These are phyloP conservation scores for Sminthurides aquaticus DNA, from an alignment of 2,888 invertebrate genomes.

Conservation along the genomic window DNA sequence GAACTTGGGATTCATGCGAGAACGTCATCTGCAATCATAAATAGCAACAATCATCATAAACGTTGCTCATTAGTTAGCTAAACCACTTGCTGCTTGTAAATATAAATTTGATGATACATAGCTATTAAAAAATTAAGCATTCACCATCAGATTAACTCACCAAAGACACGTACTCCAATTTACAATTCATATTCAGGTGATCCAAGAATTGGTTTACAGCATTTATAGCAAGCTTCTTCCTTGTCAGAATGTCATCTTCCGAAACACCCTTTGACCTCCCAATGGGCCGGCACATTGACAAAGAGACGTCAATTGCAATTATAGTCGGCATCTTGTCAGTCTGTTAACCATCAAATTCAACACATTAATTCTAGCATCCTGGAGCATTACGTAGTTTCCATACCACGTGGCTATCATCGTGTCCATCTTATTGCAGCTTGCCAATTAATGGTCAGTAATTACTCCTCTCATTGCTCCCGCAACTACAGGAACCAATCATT, in stretches of 20 bases:
- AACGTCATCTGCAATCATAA: conserved; percentile 49
- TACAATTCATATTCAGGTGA: conserved; percentile 57
- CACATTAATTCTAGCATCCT: too few relatives aligned
- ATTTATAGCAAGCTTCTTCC: conserved; percentile 58
- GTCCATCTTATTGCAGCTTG: too few relatives aligned
- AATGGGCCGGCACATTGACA: conserved; percentile 63
- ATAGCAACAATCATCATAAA: neutral
- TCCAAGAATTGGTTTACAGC: conserved; percentile 62
- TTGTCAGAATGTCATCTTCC: conserved; percentile 52
- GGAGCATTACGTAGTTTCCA: too few relatives aligned
- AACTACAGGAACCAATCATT: too few relatives aligned
- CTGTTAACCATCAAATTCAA: too few relatives aligned
- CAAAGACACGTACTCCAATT: conserved; percentile 64
- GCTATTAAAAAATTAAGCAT: neutral
- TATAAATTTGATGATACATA: neutral
- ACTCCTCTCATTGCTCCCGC: too few relatives aligned
- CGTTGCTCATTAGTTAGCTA: neutral
- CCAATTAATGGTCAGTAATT: too few relatives aligned
- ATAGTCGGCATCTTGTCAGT: conserved; percentile 60
- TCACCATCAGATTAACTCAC: conserved; percentile 55
- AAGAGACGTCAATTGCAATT: conserved; percentile 62
- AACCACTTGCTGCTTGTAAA: neutral
- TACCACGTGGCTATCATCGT: too few relatives aligned
- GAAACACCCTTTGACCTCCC: conserved; percentile 21
- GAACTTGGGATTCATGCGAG: conserved; percentile 55